These are phyloP conservation scores for Argyresthia albistria DNA, from an alignment of 2,888 invertebrate genomes.

Conservation along the genomic window DNA sequence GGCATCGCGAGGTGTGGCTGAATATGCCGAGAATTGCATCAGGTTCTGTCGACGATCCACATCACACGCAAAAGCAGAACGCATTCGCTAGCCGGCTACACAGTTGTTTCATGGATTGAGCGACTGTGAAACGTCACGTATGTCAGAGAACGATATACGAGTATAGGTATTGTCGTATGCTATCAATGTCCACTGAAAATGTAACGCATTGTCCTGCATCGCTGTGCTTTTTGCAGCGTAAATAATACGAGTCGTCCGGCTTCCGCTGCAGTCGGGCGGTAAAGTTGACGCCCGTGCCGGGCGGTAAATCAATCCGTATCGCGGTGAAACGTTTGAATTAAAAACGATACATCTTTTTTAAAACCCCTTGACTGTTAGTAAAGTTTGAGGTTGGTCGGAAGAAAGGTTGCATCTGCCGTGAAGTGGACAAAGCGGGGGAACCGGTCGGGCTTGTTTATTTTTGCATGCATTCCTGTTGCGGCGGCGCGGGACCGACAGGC, in stretches of 20 bases:
- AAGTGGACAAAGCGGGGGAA: conserved; percentile 48
- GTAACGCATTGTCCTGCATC: conserved; percentile 20
- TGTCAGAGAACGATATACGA: conserved; percentile 39
- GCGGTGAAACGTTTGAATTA: neutral
- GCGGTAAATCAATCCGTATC: conserved; percentile 11
- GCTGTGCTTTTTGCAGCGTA: conserved; percentile 14
- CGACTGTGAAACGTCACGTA: conserved; percentile 39
- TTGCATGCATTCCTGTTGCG: conserved; percentile 68
- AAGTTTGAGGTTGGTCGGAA: neutral
- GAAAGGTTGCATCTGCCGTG: conserved; percentile 17
- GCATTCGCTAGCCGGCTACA: too few relatives aligned
- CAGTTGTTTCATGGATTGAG: conserved; percentile 33
- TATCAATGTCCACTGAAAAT: conserved; percentile 31
- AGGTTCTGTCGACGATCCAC: neutral
- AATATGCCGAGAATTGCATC: neutral
- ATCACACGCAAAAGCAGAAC: neutral
- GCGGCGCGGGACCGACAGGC: conserved; percentile 34
- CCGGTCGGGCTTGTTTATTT: conserved; percentile 65
- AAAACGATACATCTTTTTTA: too few relatives aligned
- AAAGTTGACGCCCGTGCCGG: conserved; percentile 16
- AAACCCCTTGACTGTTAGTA: neutral
- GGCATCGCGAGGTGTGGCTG: neutral
- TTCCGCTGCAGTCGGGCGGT: conserved; percentile 11
- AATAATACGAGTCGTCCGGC: conserved; percentile 16
- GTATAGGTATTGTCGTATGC: conserved; percentile 26